Evolutionary conservation across 2,113 vertebrate genomes (phyloP).

Genomic region (Mesocricetus auratus): DNA sequence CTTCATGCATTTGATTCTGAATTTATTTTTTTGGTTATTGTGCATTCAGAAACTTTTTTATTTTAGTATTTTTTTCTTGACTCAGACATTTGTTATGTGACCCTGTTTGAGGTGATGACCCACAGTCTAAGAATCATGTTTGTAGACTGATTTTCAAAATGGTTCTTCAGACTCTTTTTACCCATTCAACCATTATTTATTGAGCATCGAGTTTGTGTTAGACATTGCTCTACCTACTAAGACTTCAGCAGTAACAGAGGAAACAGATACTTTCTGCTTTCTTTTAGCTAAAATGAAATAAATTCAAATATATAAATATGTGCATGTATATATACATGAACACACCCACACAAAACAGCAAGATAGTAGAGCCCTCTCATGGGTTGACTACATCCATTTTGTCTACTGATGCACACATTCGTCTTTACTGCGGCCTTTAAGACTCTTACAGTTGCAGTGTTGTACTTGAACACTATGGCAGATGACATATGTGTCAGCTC

Average conservation of each 20-base stretch:
- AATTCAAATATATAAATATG: not conserved
- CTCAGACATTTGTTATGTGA: not conserved
- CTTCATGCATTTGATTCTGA: not conserved
- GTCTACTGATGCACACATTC: too few relatives aligned
- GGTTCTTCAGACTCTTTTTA: not conserved
- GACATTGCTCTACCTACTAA: not conserved
- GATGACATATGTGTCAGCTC: not conserved
- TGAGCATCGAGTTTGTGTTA: not conserved
- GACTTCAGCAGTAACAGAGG: not conserved
- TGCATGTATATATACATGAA: too few relatives aligned
- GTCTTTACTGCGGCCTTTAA: not conserved
- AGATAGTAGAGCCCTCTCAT: not conserved
- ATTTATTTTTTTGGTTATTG: not conserved
- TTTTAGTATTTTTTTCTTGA: not conserved
- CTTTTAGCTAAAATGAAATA: conserved; percentile 10
- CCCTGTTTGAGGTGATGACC: not conserved
- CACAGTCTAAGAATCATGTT: not conserved
- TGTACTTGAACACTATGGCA: not conserved
- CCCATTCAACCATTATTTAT: not conserved
- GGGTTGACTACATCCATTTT: not conserved
- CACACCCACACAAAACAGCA: not conserved
- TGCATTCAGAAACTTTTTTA: not conserved
- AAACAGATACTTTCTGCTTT: not conserved
- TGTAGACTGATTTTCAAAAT: not conserved
- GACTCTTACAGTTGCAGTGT: not conserved